Percentiles rank a stretch among this genome's conserved stretches.
These are phyloP conservation scores for Stegostoma tigrinum DNA, from an alignment of 2,113 vertebrate genomes.

Conservation along the genomic window DNA sequence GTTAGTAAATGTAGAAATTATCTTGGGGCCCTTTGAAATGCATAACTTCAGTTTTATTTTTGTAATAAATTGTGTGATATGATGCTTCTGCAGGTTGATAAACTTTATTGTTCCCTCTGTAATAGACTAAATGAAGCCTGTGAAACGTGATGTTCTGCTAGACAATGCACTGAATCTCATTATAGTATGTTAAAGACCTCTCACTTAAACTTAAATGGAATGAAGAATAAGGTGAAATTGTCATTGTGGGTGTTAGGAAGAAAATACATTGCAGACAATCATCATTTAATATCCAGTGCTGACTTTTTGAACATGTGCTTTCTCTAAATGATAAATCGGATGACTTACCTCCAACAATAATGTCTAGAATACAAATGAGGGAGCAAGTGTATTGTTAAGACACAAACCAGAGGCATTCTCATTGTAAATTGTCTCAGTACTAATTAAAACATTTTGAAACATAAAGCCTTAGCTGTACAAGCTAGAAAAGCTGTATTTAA, in stretches of 20 bases:
- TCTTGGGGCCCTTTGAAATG: conserved; percentile 32
- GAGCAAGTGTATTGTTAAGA: conserved; percentile 47
- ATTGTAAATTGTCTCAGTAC: conserved; percentile 32
- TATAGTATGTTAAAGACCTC: conserved; percentile 64
- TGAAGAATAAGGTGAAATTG: conserved; percentile 65
- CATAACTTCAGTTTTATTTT: conserved; percentile 37
- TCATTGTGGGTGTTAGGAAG: conserved; percentile 65
- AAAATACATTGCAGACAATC: conserved; percentile 68
- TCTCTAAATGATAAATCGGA: conserved; percentile 69
- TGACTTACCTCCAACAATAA: conserved; percentile 63
- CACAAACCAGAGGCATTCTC: conserved; percentile 32
- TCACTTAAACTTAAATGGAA: conserved; percentile 64
- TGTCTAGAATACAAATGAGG: conserved; percentile 67
- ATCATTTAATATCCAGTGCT: conserved; percentile 63
- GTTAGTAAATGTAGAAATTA: conserved; percentile 36
- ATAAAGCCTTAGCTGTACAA: conserved; percentile 23
- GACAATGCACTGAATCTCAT: conserved; percentile 55
- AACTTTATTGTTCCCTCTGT: conserved; percentile 45
- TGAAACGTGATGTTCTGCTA: conserved; percentile 54
- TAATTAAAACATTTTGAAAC: conserved; percentile 36
- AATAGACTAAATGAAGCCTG: conserved; percentile 42
- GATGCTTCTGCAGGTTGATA: conserved; percentile 38
- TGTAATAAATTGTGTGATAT: conserved; percentile 37
- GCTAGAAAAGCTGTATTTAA: conserved; percentile 24
- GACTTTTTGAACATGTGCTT: conserved; percentile 68